Evolutionary conservation across 30 jellyfish, hydroid and myxozoan species (phyloP).

Genomic region (Rhopilema esculentum): DNA sequence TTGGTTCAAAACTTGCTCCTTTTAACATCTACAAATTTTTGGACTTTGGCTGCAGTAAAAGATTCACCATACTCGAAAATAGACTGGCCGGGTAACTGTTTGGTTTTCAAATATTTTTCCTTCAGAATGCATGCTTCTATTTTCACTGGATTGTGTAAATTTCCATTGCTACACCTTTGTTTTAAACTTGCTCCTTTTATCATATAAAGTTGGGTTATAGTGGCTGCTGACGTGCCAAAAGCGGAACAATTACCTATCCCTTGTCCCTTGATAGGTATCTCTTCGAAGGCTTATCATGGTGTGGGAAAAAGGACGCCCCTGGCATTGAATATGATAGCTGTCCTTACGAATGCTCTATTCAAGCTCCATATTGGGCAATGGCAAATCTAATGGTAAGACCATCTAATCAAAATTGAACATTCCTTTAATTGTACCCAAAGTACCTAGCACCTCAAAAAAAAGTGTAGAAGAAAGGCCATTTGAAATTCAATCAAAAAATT

Average conservation of each 20-base stretch:
- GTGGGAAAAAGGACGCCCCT: constrained; percentile 83
- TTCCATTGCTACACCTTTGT: too few relatives aligned
- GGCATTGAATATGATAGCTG: constrained; percentile 89
- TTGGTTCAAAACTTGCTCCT: too few relatives aligned
- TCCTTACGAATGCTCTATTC: constrained; percentile 97
- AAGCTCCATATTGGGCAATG: constrained; percentile 98
- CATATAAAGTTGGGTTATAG: background rate
- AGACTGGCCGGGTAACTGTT: constrained; percentile 93
- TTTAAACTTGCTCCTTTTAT: too few relatives aligned
- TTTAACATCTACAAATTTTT: constrained; percentile 89
- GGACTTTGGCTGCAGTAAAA: constrained; percentile 76
- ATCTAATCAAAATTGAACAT: background rate
- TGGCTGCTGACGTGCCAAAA: background rate
- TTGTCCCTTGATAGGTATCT: constrained; percentile 81
- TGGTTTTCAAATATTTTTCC: too few relatives aligned
- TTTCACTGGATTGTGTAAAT: background rate
- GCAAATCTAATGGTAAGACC: constrained; percentile 85
- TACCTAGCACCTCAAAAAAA: too few relatives aligned
- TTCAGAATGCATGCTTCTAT: too few relatives aligned
- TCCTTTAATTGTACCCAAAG: too few relatives aligned
- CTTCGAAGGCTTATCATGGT: constrained; percentile 90
- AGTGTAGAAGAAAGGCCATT: too few relatives aligned
- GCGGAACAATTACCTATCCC: too few relatives aligned
- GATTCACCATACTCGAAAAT: constrained; percentile 92
- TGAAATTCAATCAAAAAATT: too few relatives aligned